Percentiles rank a stretch among this genome's conserved stretches.
phyloP scores from a whole-genome alignment of 1,140 invertebrate species.

The Aphaenogaster floridana region DNA sequence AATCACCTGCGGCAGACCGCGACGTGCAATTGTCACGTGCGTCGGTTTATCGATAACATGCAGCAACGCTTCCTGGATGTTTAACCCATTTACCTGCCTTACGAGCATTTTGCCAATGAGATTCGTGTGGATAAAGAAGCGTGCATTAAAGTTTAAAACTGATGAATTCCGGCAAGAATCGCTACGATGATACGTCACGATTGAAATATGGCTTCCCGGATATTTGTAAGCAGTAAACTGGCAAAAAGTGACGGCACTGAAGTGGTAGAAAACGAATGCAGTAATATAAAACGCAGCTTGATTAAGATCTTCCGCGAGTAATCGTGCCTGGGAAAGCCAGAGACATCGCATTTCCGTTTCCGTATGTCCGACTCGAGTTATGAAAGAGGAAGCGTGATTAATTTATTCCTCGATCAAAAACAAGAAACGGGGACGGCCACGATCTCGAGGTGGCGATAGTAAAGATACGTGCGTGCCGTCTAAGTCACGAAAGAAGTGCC shows the following conservation, averaged over 20 bases:
- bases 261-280: conserved; percentile 2
- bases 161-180: conserved; percentile 18
- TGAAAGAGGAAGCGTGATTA: neutral
- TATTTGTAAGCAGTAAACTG: neutral
- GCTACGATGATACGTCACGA: conserved; percentile 5
- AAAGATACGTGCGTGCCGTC: conserved; percentile 13
- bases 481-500: conserved; percentile 52
- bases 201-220: neutral
- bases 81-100: conserved; percentile 77
- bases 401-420: conserved; percentile 7
- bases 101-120: conserved; percentile 24
- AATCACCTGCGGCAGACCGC: conserved; percentile 57
- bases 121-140: conserved; percentile 23
- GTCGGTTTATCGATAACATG: conserved; percentile 62
- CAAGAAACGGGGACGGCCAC: neutral
- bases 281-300: conserved; percentile 18
- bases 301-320: conserved; percentile 21
- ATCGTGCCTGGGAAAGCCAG: conserved; percentile 1
- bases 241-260: neutral
- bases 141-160: conserved; percentile 21
- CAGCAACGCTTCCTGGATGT: conserved; percentile 76
- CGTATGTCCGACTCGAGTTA: neutral
- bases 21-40: conserved; percentile 72
- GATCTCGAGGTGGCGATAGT: neutral
- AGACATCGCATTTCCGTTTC: neutral